These are phyloP conservation scores for Trissoscelio sp. DNA, from an alignment of 2,888 invertebrate species.

Conservation along the genomic window DNA sequence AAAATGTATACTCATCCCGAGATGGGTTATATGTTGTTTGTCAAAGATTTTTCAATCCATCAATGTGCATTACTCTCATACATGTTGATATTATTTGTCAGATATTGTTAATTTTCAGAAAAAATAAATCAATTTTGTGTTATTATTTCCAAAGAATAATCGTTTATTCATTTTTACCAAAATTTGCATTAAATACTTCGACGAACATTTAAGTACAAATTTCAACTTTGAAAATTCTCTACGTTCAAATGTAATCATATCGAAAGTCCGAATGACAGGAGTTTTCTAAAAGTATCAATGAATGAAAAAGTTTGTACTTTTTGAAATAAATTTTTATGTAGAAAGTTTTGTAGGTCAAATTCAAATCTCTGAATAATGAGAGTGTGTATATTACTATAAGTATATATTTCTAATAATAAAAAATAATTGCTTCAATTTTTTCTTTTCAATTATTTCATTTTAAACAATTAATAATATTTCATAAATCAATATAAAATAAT, in stretches of 20 bases:
- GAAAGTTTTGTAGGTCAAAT: conserved; percentile 15
- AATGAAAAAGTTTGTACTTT: conserved; percentile 21
- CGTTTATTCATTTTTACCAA: not conserved
- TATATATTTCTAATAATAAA: not conserved
- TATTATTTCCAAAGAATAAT: not conserved
- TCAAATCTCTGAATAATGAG: conserved; percentile 5
- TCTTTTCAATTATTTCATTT: no score
- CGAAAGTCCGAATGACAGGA: conserved; percentile 13
- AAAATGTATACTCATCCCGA: no score
- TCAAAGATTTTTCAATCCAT: not conserved
- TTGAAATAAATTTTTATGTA: conserved; percentile 7
- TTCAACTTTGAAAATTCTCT: conserved; percentile 5
- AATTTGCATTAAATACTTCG: not conserved
- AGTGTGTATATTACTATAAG: conserved; percentile 2
- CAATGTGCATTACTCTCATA: not conserved
- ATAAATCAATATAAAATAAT: no score
- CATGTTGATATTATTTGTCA: not conserved
- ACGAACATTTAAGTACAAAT: not conserved
- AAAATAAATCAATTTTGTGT: not conserved
- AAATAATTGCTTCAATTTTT: no score
- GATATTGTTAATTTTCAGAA: not conserved
- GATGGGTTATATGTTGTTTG: not conserved
- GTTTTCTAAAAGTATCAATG: conserved; percentile 11
- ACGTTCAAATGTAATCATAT: conserved; percentile 7
- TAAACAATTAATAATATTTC: no score